Conservation (phyloP, 2,797 vertebrate species). For the Leuciscus waleckii region DNA sequence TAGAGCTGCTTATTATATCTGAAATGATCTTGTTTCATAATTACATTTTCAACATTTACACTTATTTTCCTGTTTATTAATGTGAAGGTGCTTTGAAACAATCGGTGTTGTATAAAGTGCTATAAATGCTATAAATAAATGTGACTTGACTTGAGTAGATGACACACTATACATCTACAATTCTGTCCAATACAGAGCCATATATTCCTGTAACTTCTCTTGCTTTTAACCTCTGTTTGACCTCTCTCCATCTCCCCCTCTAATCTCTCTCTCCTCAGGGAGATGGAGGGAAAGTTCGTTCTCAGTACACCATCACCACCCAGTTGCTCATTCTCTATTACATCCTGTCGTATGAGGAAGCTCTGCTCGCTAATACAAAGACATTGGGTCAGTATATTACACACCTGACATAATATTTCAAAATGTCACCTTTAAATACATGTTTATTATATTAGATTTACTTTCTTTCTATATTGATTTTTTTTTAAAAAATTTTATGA, state of each 20-base stretch:
- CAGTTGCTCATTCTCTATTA: slow-evolving; percentile 97
- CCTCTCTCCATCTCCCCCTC: slow-evolving; percentile 12
- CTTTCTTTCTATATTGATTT: background rate
- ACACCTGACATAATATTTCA: background rate
- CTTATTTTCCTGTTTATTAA: background rate
- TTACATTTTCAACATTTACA: background rate
- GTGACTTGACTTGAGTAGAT: background rate
- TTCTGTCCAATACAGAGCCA: background rate
- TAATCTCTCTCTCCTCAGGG: slow-evolving; percentile 71
- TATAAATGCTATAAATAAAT: background rate
- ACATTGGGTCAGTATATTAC: slow-evolving; percentile 83
- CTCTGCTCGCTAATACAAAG: slow-evolving; percentile 93
- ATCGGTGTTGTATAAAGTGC: background rate
- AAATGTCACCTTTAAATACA: background rate
- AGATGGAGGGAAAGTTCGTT: slow-evolving; percentile 77
- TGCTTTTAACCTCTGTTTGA: slow-evolving; percentile 34
- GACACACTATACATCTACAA: background rate
- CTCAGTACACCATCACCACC: slow-evolving; percentile 90
- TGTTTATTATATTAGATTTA: background rate
- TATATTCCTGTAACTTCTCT: background rate
- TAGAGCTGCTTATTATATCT: too few species aligned
- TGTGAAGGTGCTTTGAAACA: background rate
- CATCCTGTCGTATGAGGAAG: slow-evolving; percentile 95
- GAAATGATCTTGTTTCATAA: background rate
- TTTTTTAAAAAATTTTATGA: too few species aligned